Evolutionary conservation across 2,797 vertebrate genomes (phyloP), one percentile per base, ranked within the genome.

Genomic region (Ambastaia sidthimunki): DNA sequence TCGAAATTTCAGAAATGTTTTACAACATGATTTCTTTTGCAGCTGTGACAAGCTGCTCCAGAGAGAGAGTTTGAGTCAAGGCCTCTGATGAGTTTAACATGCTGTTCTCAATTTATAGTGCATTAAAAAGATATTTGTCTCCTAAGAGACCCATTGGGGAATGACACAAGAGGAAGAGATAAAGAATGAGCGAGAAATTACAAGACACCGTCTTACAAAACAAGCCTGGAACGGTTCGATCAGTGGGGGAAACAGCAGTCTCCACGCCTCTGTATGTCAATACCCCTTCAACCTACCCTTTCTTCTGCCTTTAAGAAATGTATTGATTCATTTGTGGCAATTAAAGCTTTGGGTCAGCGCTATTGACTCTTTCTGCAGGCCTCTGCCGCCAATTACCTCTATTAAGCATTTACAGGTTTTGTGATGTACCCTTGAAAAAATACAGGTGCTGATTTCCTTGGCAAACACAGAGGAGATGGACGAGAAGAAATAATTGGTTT

Each of bases 371-470:
- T 88, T 73, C 71, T 65, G 60, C 65, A 85, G 88, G 89, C 90
- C 91, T 90, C 85, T 87, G 85, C 80, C 65, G 86, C 89, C 93
- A 93, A 93, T 94, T 93, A 93, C 86, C 93, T 91, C 86, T 73
- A 83, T 82, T 86, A 86, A 80, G 80, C 69, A 73, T 23, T 80
- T 72, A 76, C 25, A 21, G 2, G 34, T 66, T 79, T 71, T 72
- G 54, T 75, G 71, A 75, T 63, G 60, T 76, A 65, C 71, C 54
- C 47, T 65, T 70, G 62, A 50, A 74, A 16, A 74, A 41, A 69
- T 62, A 9, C 7, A 25, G 41, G 25, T 34, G 0, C 66, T n/a
- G 66, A 21, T 60, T 76, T 78, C 21, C 44, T 78, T 78, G 28
- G 57, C 57, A 65, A 65, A 78, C 65, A 54, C 41, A 63, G 44